A percentile compares a stretch with the other conserved stretches of the same genome.
phyloP scores from a whole-genome alignment of 2,888 invertebrate species.

The Pyrochroa serraticornis region DNA sequence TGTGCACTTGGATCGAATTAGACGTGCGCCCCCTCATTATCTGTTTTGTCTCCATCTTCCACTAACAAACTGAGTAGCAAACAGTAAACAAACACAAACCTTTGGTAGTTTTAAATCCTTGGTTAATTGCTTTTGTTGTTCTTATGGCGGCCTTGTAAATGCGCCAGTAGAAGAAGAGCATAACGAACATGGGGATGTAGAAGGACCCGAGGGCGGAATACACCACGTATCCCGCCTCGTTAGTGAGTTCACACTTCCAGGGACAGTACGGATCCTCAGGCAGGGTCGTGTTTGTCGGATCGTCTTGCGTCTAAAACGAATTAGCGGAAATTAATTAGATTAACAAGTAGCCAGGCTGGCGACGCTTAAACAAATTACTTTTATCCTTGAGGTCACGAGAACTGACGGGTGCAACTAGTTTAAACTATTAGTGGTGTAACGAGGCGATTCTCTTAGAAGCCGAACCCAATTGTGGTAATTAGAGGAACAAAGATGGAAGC shows the following conservation, averaged over 20 bases:
- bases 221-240: constrained; percentile 94
- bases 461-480: no score
- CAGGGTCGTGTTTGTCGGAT: constrained; percentile 46
- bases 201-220: constrained; percentile 98
- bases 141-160: constrained; percentile 94
- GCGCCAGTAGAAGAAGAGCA: constrained; percentile 97
- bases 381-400: background rate
- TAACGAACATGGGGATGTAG: constrained; percentile 96
- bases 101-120: constrained; percentile 87
- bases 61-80: no score
- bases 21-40: no score
- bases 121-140: constrained; percentile 91
- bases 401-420: no score
- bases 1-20: no score
- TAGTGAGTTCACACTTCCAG: constrained; percentile 90
- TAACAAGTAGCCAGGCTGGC: constrained; percentile 7
- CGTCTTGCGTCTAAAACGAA: constrained; percentile 43
- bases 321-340: constrained; percentile 10
- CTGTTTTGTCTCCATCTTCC: no score
- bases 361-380: constrained; percentile 10
- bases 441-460: no score
- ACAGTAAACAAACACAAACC: constrained; percentile 54
- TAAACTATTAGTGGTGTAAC: no score
- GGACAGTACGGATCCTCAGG: constrained; percentile 68
- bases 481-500: no score